Percentiles rank a stretch among this genome's conserved stretches.
Evolutionary conservation across 2,797 vertebrate species (phyloP).

Genomic region (Macropus fuliginosus): DNA sequence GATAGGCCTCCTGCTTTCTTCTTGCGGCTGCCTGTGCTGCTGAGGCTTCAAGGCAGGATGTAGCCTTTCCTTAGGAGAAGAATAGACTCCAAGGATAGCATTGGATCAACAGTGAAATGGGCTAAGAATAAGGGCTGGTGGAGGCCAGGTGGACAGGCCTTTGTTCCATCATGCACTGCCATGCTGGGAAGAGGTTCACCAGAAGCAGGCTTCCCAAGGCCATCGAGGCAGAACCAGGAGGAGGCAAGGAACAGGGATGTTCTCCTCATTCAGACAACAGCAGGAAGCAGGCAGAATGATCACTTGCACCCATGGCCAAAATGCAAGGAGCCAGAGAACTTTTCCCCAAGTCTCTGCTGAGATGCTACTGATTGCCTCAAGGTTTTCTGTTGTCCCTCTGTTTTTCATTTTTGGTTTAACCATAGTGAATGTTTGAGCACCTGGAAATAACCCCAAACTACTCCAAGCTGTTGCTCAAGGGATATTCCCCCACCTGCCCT

Average conservation of each 20-base stretch:
- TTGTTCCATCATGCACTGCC: slow-evolving; percentile 90
- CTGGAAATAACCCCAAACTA: slow-evolving; percentile 74
- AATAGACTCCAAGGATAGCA: slow-evolving; percentile 94
- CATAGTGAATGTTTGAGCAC: slow-evolving; percentile 72
- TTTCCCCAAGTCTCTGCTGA: slow-evolving; percentile 14
- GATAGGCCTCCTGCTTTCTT: slow-evolving; percentile 91
- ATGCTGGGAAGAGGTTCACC: slow-evolving; percentile 91
- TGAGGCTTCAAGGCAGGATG: slow-evolving; percentile 95
- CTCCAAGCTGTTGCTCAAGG: slow-evolving; percentile 86
- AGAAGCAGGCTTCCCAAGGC: slow-evolving; percentile 80
- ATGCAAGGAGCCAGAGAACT: slow-evolving; percentile 62
- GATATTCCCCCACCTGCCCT: slow-evolving; percentile 87
- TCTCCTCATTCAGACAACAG: slow-evolving; percentile 15
- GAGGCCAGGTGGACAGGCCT: slow-evolving; percentile 87
- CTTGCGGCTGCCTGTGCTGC: slow-evolving; percentile 90
- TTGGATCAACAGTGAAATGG: slow-evolving; percentile 90
- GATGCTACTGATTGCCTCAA: slow-evolving; percentile 5
- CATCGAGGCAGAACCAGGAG: slow-evolving; percentile 73
- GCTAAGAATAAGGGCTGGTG: slow-evolving; percentile 84
- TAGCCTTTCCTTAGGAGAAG: slow-evolving; percentile 93
- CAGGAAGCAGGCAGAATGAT: slow-evolving; percentile 8
- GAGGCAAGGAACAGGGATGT: slow-evolving; percentile 49
- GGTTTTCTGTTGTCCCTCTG: slow-evolving; percentile 55
- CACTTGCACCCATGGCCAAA: background rate
- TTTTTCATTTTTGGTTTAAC: slow-evolving; percentile 61